Evolutionary conservation across 1,140 invertebrate genomes (phyloP), one percentile per base, ranked within the genome.

Genomic region (Onthophagus taurus): DNA sequence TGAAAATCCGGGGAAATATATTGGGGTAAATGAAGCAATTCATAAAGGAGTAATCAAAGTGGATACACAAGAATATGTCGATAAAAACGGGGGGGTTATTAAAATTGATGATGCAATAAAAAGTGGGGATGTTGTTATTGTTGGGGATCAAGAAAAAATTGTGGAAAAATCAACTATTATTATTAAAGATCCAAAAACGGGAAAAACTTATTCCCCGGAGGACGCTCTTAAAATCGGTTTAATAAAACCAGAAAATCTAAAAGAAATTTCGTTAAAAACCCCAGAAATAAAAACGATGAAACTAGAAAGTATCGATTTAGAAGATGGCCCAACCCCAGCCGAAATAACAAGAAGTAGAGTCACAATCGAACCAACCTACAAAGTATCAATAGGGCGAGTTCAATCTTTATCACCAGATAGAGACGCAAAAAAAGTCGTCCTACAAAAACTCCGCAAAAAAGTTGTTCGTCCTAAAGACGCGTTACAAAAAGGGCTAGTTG

Each of bases 371-470:
- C 81, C 79, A 2, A 81, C 80, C 53, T 83, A 78, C 51, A 72
- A 70, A 61, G 73, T 80, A 1, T 73, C 72, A 14, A 72, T 81
- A 50, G 73, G 78, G 30, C 66, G 72, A 60, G 75, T 78, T 17
- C 60, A 60, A 51, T 65, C 70, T 38, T 61, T 72, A 46, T 69
- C 64, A 53, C 69, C 72, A 9, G 71, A 76, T 42, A 56, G 69
- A 16, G 79, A 81, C 52, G 71, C 71, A 9, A 84, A 81, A 61
- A 72, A 80, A 35, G 75, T 85, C 9, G 70, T 85, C 5, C 63
- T 89, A 31, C 84, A 88, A 59, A 87, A 85, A 58, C 75, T 89
- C 60, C 70, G 81, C 18, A 85, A 81, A 60, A 78, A 78, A 46
- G 73, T 84, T 13, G 64, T 89, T 1, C 75, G 75, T 42, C 77